Base-by-base conservation (phyloP, 2,888 invertebrate genomes). In the Drosophila glabriapex region DNA sequence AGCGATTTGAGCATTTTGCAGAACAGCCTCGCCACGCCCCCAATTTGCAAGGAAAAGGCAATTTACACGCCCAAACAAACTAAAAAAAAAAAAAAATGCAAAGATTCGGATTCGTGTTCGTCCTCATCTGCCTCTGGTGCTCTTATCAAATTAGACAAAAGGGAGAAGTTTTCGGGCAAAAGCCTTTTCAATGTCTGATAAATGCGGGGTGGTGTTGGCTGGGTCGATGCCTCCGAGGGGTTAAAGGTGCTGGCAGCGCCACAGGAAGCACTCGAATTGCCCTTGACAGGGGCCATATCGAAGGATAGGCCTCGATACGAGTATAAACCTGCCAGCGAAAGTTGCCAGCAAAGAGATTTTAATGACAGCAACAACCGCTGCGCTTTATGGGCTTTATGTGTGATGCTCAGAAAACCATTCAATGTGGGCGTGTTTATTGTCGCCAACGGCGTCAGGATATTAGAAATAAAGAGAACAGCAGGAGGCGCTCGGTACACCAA, bases 351-450 rank as follows among this genome's bases (percentile, higher is more conserved):
- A 89, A 88, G 90, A 90, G 90, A 86, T 90, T 90, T 86, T 86
- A 86, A 86, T 90, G 85, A 90, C 85, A 78, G 68, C 75, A 58
- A 56, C 79, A 82, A 82, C 78, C 82, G 82, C 90, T 89, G 85
- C 90, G 85, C 80, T 87, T 85, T 89, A 89, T 88, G 88, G 82
- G 73, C 70, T 86, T 83, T 76, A 63, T 73, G 66, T 43, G 54
- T 61, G 74, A 70, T 65, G 62, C 71, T 68, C 63, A 37, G 72
- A 71, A 80, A 67, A 43, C 46, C 65, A 72, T 80, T 76, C 63
- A 66, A 75, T 76, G 80, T 73, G 81, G 90, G 90, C 90, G 85
- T 86, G 85, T 90, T 86, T 90, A 86, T 86, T 88, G 85, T 80
- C 83, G 77, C 76, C 70, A 64, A 50, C 73, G 74, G 78, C 78